A percentile compares a stretch with the other conserved stretches of the same genome.
Evolutionary conservation across 64 coral and sea anemone genomes (phyloP).

Genomic region (Pachyseris speciosa): DNA sequence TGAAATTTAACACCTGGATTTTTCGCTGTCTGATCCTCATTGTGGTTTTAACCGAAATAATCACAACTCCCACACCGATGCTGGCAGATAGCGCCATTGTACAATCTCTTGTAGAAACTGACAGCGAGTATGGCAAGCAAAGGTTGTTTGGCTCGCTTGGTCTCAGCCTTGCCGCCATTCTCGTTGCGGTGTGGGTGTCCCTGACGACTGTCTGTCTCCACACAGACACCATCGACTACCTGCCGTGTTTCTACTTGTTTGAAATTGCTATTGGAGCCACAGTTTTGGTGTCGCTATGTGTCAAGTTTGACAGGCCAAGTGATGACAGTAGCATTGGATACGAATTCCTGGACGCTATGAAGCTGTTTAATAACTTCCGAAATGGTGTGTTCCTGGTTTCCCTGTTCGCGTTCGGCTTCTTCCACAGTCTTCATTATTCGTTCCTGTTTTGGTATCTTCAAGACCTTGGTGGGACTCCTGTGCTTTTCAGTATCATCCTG

Average conservation of each 20-base stretch:
- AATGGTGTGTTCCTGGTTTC: slow-evolving; percentile 84
- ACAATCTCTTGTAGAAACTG: slow-evolving; percentile 75
- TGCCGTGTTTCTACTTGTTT: slow-evolving; percentile 88
- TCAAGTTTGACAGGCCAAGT: slow-evolving; percentile 60
- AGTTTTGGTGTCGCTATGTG: slow-evolving; percentile 70
- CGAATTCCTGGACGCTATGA: slow-evolving; percentile 69
- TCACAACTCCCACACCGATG: slow-evolving; percentile 90
- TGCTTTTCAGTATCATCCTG: slow-evolving; percentile 74
- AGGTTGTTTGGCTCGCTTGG: slow-evolving; percentile 85
- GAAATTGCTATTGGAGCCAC: slow-evolving; percentile 82
- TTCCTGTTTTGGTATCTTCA: slow-evolving; percentile 94
- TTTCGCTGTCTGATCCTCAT: slow-evolving; percentile 80
- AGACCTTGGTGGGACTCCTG: slow-evolving; percentile 82
- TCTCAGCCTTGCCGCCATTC: slow-evolving; percentile 54
- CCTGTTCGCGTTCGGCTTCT: slow-evolving; percentile 72
- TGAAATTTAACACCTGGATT: slow-evolving; percentile 84
- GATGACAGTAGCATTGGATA: slow-evolving; percentile 9
- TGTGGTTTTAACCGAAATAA: slow-evolving; percentile 88
- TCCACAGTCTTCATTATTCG: slow-evolving; percentile 80
- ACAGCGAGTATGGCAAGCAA: slow-evolving; percentile 83
- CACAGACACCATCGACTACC: slow-evolving; percentile 89
- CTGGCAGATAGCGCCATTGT: slow-evolving; percentile 85
- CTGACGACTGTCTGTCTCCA: slow-evolving; percentile 50
- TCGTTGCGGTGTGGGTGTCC: slow-evolving; percentile 79
- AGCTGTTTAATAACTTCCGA: slow-evolving; percentile 74